These are phyloP conservation scores for Cotesia chilonis DNA, from an alignment of 1,140 invertebrate species.

Conservation along the genomic window DNA sequence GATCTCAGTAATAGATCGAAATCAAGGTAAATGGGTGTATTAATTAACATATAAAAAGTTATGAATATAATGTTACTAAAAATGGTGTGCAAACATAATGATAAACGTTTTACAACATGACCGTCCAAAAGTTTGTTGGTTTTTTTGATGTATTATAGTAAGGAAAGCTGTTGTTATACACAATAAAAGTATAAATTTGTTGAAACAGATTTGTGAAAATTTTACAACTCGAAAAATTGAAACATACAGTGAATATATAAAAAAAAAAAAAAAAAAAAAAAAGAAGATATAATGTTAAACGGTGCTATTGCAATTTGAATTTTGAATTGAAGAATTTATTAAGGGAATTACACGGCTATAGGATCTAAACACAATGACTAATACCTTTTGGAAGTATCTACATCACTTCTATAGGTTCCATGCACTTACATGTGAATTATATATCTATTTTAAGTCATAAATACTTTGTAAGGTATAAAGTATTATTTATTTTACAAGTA, in stretches of 20 bases:
- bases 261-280: too few relatives aligned
- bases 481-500: too few relatives aligned
- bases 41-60: background rate
- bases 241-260: background rate
- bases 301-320: too few relatives aligned
- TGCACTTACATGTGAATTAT: too few relatives aligned
- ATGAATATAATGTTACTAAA: background rate
- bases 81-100: background rate
- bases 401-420: too few relatives aligned
- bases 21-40: background rate
- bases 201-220: constrained; percentile 46
- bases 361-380: too few relatives aligned
- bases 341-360: too few relatives aligned
- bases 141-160: constrained; percentile 43
- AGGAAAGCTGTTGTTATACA: constrained; percentile 37
- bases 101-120: constrained; percentile 27
- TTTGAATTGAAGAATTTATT: too few relatives aligned
- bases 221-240: constrained; percentile 39
- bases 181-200: constrained; percentile 29
- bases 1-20: background rate
- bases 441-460: too few relatives aligned
- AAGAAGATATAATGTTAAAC: too few relatives aligned
- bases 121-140: constrained; percentile 54
- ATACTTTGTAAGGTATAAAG: too few relatives aligned
- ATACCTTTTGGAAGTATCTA: too few relatives aligned